Conservation (phyloP, 2,888 invertebrate species). For the Parascotia fuliginaria region DNA sequence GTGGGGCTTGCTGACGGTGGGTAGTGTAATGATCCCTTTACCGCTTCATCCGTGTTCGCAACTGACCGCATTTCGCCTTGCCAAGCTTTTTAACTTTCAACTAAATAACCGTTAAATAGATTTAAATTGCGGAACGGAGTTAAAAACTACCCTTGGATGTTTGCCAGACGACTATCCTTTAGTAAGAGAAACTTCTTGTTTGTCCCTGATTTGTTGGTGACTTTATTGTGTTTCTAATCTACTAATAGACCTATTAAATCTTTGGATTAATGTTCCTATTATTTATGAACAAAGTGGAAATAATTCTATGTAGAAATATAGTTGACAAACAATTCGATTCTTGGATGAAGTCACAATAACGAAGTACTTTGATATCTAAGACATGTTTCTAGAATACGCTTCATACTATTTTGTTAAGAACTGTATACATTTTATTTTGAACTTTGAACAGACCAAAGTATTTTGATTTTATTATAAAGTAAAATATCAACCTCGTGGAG, state of each 20-base stretch:
- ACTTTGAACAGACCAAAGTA: background rate
- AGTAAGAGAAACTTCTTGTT: constrained; percentile 34
- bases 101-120: constrained; percentile 30
- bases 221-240: constrained; percentile 27
- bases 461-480: background rate
- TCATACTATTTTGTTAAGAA: background rate
- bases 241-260: constrained; percentile 27
- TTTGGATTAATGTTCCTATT: constrained; percentile 10
- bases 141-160: constrained; percentile 41
- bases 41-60: constrained; percentile 19
- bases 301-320: no score
- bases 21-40: constrained; percentile 24
- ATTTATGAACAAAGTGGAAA: background rate
- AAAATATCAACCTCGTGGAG: background rate
- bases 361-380: no score
- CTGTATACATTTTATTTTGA: background rate
- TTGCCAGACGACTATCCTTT: constrained; percentile 39
- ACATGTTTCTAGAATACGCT: no score
- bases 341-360: no score
- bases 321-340: no score
- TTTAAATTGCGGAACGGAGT: constrained; percentile 43
- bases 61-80: constrained; percentile 27
- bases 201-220: constrained; percentile 36
- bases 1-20: constrained; percentile 23
- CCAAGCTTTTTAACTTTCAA: constrained; percentile 28